phyloP scores from a whole-genome alignment of 2,888 invertebrate genomes.

The Rhogogaster chlorosoma region DNA sequence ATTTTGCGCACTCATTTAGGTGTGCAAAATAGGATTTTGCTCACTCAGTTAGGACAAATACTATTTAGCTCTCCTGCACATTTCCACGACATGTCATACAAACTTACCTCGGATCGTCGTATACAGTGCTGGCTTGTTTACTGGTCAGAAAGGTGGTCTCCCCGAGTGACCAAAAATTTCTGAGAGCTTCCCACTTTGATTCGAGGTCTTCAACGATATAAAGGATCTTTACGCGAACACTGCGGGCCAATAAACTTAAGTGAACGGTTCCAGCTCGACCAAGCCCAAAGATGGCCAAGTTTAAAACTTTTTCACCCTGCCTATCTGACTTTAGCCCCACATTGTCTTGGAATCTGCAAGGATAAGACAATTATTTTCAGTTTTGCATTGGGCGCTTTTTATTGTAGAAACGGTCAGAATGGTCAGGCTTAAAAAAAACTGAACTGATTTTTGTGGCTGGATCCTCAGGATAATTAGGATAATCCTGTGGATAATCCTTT shows the following conservation, averaged over 20 bases:
- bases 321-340: conserved; percentile 70
- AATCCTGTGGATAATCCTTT: too few relatives aligned
- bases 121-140: conserved; percentile 78
- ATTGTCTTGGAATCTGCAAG: conserved; percentile 77
- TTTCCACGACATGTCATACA: not conserved
- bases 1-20: too few relatives aligned
- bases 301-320: conserved; percentile 71
- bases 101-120: conserved; percentile 80
- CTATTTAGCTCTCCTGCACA: not conserved
- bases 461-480: too few relatives aligned
- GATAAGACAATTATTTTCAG: conserved; percentile 32
- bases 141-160: conserved; percentile 78
- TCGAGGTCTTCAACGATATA: conserved; percentile 81
- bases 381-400: not conserved
- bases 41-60: too few relatives aligned
- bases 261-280: conserved; percentile 84
- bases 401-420: not conserved
- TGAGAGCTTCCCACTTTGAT: conserved; percentile 77
- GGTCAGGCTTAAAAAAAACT: not conserved
- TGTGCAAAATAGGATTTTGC: too few relatives aligned
- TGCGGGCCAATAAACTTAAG: conserved; percentile 78
- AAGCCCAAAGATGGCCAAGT: conserved; percentile 81
- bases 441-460: too few relatives aligned
- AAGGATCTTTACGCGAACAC: conserved; percentile 79
- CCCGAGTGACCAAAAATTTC: conserved; percentile 79